Evolutionary conservation across 2,113 vertebrate species (phyloP), one percentile per base, ranked within the genome.

Genomic region (Pelusios castaneus): DNA sequence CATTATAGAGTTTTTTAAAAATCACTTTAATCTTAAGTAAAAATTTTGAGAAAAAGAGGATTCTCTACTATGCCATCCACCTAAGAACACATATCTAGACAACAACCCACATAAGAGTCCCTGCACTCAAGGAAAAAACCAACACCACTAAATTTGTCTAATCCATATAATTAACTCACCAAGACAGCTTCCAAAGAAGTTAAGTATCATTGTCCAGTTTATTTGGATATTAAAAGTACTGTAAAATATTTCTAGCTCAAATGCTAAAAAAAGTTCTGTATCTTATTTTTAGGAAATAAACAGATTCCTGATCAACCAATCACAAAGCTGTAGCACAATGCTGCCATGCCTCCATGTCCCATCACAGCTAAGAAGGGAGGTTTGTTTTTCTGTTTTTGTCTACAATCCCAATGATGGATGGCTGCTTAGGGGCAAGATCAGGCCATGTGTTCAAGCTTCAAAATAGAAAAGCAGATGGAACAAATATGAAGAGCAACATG

Each of bases 231-330:
- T 88, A 95, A 97, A 87, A 5, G 31, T 82, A 85, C 88, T 91
- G 95, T 95, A 90, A 92, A 89, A 95, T 90, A 91, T 94, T 84
- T 89, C 85, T 38, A 84, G 78, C 90, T 54, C 2, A 93, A 95
- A 90, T 55, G 70, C 58, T 90, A 47, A 76, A 94, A 91, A 96
- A 51, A 51, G 47, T 10, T 17, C 78, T 8, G 34, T 94, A 95
- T 95, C 94, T 91, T 80, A 84, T 92, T 97, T 97, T 91, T 86
- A 88, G 95, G 56, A 91, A 97, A 98, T 96, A 98, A 99, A 98
- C 98, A 98, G 96, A 98, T 98, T 96, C 51, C 95, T 0, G 76
- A 73, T 89, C 34, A 87, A 96, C 99, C 98, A 99, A 99, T 99
- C 60, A 91, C 22, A 10, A 92, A 91, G 38, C 88, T 82, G 91